Conservation (phyloP, 2,113 vertebrate genomes). For the Neogale vison region DNA sequence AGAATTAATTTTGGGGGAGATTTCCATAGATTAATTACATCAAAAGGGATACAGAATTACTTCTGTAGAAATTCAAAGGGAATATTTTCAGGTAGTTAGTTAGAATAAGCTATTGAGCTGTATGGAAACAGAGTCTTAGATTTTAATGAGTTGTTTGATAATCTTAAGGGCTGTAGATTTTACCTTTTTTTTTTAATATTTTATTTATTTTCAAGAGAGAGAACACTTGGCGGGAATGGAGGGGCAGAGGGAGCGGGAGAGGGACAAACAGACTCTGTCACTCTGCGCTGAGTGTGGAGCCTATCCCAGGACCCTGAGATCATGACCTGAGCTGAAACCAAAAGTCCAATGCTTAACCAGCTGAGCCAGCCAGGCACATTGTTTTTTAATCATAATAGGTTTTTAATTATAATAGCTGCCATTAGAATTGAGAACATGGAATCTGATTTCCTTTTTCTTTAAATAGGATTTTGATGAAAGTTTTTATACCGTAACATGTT, state of each 20-base stretch:
- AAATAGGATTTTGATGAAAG: background rate
- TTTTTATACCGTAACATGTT: slow-evolving; percentile 10
- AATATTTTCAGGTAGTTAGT: slow-evolving; percentile 4
- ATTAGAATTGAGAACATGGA: background rate
- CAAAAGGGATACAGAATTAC: background rate
- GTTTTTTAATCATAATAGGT: background rate
- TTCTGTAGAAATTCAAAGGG: background rate
- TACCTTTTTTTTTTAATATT: background rate
- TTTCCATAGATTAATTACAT: slow-evolving; percentile 8
- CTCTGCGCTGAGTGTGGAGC: background rate
- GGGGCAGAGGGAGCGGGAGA: background rate
- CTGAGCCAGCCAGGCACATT: background rate
- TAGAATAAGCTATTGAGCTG: background rate
- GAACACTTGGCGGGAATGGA: background rate
- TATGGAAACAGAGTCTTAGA: background rate
- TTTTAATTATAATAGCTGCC: background rate
- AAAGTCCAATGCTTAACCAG: background rate
- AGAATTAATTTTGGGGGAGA: background rate
- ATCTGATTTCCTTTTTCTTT: background rate
- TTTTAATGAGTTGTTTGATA: slow-evolving; percentile 25
- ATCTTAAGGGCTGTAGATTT: background rate
- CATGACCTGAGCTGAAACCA: background rate
- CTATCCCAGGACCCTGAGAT: background rate
- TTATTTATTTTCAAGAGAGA: background rate
- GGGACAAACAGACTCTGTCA: background rate